Conservation (phyloP, 2,797 vertebrate genomes). For the Betta splendens region DNA sequence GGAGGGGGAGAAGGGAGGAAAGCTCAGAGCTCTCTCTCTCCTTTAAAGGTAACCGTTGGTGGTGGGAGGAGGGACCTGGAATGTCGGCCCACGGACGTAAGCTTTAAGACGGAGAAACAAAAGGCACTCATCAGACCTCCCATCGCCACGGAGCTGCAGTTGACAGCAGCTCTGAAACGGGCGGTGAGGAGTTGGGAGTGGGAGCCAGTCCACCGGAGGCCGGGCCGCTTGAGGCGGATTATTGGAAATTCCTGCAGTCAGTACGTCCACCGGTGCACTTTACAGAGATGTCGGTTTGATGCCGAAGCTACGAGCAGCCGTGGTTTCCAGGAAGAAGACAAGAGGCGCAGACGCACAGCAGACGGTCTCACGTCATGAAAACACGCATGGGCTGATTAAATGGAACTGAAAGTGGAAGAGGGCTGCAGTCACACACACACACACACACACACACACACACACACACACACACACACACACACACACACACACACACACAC, state of each 20-base stretch:
- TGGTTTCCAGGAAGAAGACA: slow-evolving; percentile 35
- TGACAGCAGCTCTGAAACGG: slow-evolving; percentile 48
- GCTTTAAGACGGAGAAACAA: slow-evolving; percentile 77
- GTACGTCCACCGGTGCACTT: slow-evolving; percentile 68
- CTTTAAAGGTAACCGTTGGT: slow-evolving; percentile 74
- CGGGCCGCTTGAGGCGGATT: slow-evolving; percentile 72
- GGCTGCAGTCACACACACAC: slow-evolving; percentile 5
- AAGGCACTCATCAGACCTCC: slow-evolving; percentile 62
- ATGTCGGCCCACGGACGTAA: slow-evolving; percentile 59
- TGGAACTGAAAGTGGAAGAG: slow-evolving; percentile 29
- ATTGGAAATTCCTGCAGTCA: slow-evolving; percentile 59
- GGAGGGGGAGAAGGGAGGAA: slow-evolving; percentile 16
- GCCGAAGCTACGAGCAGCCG: slow-evolving; percentile 38
- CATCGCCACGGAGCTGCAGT: slow-evolving; percentile 38
- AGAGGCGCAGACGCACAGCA: slow-evolving; percentile 9
- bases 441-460: slow-evolving; percentile 8
- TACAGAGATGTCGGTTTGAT: slow-evolving; percentile 60
- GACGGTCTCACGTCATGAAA: slow-evolving; percentile 37
- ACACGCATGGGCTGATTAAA: slow-evolving; percentile 45
- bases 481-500: not conserved
- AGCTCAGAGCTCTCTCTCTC: slow-evolving; percentile 32
- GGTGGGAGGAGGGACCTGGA: slow-evolving; percentile 56
- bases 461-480: not conserved
- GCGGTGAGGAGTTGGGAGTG: slow-evolving; percentile 10
- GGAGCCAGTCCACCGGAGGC: slow-evolving; percentile 44